Evolutionary conservation across 37 sponge, comb jelly and placozoan genomes (phyloP), one percentile per base, ranked within the genome.

Genomic region (Spongilla lacustris): DNA sequence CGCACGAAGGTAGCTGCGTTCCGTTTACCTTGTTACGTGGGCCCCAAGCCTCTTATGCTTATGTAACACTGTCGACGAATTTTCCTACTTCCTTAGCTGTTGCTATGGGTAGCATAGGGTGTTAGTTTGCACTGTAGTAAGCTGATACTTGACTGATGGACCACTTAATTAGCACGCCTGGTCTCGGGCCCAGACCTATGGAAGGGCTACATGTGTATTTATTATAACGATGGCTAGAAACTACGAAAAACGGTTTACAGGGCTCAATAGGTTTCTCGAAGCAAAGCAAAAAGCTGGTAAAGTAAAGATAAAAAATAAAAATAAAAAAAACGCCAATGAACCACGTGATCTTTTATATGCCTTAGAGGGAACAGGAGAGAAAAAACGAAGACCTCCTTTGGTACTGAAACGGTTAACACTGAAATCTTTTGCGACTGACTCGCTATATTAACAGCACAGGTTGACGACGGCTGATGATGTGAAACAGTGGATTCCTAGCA

Each of bases 401-500:
- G 85, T 85, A 76, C 22, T 33, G 29, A 26, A 28, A 35, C 22
- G 76, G 31, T 76, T 36, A 36, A 36, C 34, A 79, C 66, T 25
- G 81, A 34, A 58, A 58, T 58, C 24, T 77, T 33, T 77, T 77
- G 38, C 38, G 30, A 28, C 24, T 27, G 41, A 58, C 4, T 26
- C 46, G 13, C 50, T 77, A 30, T 76, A 19, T 19, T 10, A 23
- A 66, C 66, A 90, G 90, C 29, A 77, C 23, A 22, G 73, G 50
- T 68, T 93, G 85, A 27, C 19, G 10, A 71, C 88, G 79, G 94
- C 77, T 23, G 94, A 87, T 67, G 92, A 93, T 6, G 88, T 90
- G 23, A 93, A 93, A 82, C 86, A 87, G 30, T 93, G 94, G 94
- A 93, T 93, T 14, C 94, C 94, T 17, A 83, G 76, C 48, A 93